Base-by-base conservation (phyloP, 2,888 invertebrate species). In the Paralinhomoeus sp. region DNA sequence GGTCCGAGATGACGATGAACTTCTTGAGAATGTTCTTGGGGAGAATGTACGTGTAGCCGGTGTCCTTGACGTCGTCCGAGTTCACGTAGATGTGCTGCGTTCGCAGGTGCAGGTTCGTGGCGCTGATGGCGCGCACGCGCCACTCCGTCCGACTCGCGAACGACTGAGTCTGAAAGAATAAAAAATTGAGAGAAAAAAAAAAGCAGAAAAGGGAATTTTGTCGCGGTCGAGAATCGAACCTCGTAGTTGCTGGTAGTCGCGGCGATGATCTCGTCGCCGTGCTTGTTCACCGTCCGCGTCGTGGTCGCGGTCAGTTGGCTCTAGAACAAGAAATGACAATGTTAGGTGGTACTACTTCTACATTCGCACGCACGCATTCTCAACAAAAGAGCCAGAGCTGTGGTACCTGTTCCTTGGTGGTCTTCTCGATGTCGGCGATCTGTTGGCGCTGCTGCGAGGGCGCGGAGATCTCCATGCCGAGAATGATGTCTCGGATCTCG, bases 1-100 rank as follows among this genome's bases (percentile, higher is more conserved):
- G 71, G 73, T 97, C 97, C 0, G 93, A 93, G 52, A 97, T 93
- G 9, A 89, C 87, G 49, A 99, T 93, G 64, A 97, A 97, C 67
- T 97, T 97, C 70, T 97, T 93, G 48, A 97, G 73, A 47, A 97
- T 76, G 63, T 99, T 97, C 71, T 97, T 97, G 7, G 74, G 73
- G 49, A 73, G 60, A 54, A 74, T 72, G 60, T 74, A 73, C 0
- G 97, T 97, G 67, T 85, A 97, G 3, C 97, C 93, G 22, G 93
- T 91, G 66, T 97, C 97, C 65, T 97, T 97, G 62, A 97, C 93
- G 61, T 97, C 97, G 60, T 97, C 97, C 0, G 91, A 89, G 49
- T 89, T 89, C 21, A 99, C 93, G 60, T 97, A 97, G 59, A 99
- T 97, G 64, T 99, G 93, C 68, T 97, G 93, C 0, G 93, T 97